A percentile compares a stretch with the other conserved stretches of the same genome.
Conservation (phyloP, 2,888 invertebrate species). For the Clivina fossor region DNA sequence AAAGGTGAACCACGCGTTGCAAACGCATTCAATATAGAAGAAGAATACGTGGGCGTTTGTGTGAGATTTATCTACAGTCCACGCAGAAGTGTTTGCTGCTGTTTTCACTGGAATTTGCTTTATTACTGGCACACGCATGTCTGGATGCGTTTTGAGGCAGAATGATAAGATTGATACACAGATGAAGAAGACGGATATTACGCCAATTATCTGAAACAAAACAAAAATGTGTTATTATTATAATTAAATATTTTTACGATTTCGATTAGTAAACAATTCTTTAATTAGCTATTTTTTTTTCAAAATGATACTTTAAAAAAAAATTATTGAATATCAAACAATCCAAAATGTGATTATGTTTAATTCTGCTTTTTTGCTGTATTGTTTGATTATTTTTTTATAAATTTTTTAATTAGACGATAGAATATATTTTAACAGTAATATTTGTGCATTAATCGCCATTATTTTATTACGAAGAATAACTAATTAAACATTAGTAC, state of each 20-base stretch:
- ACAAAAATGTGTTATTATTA: conserved; percentile 22
- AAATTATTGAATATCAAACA: no score
- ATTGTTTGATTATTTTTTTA: no score
- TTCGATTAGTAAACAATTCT: no score
- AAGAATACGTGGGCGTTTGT: conserved; percentile 97
- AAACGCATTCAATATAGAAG: conserved; percentile 97
- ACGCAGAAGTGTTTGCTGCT: conserved; percentile 72
- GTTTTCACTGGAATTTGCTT: conserved; percentile 77
- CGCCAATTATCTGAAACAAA: conserved; percentile 88
- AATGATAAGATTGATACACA: conserved; percentile 99
- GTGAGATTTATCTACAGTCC: conserved; percentile 86
- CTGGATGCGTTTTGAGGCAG: conserved; percentile 99
- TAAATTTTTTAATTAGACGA: no score
- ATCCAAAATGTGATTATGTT: no score
- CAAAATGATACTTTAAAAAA: no score
- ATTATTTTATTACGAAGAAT: no score
- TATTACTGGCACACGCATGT: conserved; percentile 91
- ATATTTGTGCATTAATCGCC: no score
- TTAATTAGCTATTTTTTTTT: no score
- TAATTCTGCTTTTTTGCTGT: no score
- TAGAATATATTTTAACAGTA: no score
- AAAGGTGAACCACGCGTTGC: conserved; percentile 99
- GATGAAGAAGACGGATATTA: conserved; percentile 99
- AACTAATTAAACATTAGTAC: no score
- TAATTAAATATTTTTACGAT: neutral